Percentiles rank a stretch among this genome's conserved stretches.
phyloP scores from a whole-genome alignment of 2,113 vertebrate species.

The Coptodon bakossiorum region DNA sequence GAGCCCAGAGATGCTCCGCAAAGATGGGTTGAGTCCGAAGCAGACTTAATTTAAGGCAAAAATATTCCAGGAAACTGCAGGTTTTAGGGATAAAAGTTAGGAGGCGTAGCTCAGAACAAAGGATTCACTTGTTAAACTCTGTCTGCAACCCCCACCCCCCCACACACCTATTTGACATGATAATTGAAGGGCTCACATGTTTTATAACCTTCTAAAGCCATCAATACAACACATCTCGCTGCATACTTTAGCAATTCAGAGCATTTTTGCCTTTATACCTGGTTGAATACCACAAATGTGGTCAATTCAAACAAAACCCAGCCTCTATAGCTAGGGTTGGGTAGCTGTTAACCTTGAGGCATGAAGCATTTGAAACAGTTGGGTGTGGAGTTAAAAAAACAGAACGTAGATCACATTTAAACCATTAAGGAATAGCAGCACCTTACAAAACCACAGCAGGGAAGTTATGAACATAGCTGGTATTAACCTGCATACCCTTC shows the following conservation, averaged over 20 bases:
- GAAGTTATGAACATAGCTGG: background rate
- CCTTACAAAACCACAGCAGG: background rate
- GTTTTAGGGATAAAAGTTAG: background rate
- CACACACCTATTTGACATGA: background rate
- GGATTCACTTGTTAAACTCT: background rate
- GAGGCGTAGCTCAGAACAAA: background rate
- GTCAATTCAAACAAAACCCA: background rate
- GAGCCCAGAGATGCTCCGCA: rapidly evolving
- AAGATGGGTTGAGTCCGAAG: background rate
- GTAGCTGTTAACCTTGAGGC: background rate
- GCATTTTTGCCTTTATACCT: background rate
- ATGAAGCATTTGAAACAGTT: background rate
- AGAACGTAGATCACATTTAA: background rate
- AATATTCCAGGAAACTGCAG: background rate
- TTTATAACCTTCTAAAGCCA: background rate
- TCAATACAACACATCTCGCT: background rate
- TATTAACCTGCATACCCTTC: background rate
- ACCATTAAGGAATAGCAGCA: background rate
- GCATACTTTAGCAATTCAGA: background rate
- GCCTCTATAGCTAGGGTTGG: background rate
- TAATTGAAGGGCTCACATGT: background rate
- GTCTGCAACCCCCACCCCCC: background rate
- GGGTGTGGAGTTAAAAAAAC: background rate
- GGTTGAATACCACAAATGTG: background rate
- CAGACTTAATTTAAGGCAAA: background rate